These are phyloP conservation scores for Cyphomyrus discorhynchus DNA, from an alignment of 2,113 vertebrate species.

Conservation along the genomic window DNA sequence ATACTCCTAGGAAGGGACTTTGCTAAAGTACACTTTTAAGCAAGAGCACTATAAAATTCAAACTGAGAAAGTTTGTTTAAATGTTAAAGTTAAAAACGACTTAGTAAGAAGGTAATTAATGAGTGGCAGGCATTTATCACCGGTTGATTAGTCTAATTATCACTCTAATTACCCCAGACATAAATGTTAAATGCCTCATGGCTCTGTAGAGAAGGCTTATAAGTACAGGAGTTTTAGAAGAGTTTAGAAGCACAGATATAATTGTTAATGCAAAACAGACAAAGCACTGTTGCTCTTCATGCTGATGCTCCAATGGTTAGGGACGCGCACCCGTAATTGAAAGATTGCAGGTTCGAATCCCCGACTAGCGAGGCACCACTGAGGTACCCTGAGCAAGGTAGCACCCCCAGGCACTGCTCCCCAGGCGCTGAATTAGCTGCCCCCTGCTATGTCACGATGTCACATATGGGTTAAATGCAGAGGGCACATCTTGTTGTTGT, in stretches of 20 bases:
- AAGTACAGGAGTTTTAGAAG: not conserved
- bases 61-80: not conserved
- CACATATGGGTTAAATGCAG: too few relatives aligned
- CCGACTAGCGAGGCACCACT: too few relatives aligned
- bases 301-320: too few relatives aligned
- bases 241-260: not conserved
- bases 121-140: constrained; percentile 3
- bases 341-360: too few relatives aligned
- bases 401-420: too few relatives aligned
- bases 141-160: constrained; percentile 1
- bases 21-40: not conserved
- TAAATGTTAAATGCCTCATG: not conserved
- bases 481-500: too few relatives aligned
- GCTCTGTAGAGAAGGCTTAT: not conserved
- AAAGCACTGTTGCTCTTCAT: not conserved
- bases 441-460: too few relatives aligned
- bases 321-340: too few relatives aligned
- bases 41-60: not conserved
- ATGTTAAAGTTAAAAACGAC: not conserved
- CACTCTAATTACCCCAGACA: constrained; percentile 4
- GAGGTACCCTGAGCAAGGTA: too few relatives aligned
- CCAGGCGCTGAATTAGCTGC: too few relatives aligned
- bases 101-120: not conserved
- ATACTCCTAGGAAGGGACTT: not conserved
- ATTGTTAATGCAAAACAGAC: not conserved